Evolutionary conservation across 2,888 invertebrate genomes (phyloP), one percentile per base, ranked within the genome.

Genomic region (Macaria liturata): DNA sequence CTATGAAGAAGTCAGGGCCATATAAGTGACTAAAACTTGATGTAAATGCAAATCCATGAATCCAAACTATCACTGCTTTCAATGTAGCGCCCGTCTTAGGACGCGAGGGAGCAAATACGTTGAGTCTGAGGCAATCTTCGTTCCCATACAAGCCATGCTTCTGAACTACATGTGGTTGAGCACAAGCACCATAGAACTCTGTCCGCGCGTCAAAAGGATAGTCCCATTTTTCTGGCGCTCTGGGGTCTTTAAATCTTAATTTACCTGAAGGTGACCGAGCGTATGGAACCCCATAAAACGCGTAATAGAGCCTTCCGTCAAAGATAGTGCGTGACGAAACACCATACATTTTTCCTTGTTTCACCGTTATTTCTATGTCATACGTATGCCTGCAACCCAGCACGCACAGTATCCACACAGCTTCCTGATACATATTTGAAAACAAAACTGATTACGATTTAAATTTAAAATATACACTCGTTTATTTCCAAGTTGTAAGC

Each of bases 41-140:
- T 32, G 84, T 70, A 46, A 89, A 92, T 1, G 83, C 86, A 54
- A 89, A 88, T 9, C 92, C 92, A 62, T 92, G 92, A 46, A 91
- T 77, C 86, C 86, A 92, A 9, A 92, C 80, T 46, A 91, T 73
- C 0, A 90, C 84, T 5, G 91, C 66, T 65, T 78, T 84, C 7
- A 61, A 55, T 9, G 61, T 57, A 9, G 62, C 65, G 34, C 59
- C 61, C 8, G 40, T 46, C 48, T 78, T 81, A 0, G 81, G 81
- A 59, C 93, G 68, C 57, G 76, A 75, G 1, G 94, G 94, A 4
- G 94, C 93, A 72, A 93, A 95, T 4, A 96, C 93, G 75, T 96
- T 96, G n/a, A 96, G 70, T 68, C 93, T 93, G 0, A 96, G 89
- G 68, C 95, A 96, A 72, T 94, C 93, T 78, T 94, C 94, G 49